Conservation (phyloP, 2,797 vertebrate species). For the Sus cebifrons region DNA sequence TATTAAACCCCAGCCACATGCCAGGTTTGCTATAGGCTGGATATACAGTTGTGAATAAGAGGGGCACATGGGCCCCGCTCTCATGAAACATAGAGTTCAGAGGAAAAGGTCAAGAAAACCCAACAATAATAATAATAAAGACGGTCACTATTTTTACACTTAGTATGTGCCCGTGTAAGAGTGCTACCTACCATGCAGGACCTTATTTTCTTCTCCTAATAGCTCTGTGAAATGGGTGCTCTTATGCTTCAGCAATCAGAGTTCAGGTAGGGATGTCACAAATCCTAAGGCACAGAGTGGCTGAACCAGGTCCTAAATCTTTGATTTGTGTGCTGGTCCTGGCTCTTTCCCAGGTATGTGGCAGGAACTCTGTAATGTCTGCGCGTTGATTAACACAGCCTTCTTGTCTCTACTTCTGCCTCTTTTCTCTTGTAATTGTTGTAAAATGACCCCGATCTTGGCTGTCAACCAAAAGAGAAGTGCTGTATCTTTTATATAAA, state of each 20-base stretch:
- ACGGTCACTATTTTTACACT: neutral
- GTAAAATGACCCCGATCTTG: slow-evolving; percentile 35
- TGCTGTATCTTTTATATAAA: slow-evolving; percentile 58
- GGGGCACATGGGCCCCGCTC: too few species aligned
- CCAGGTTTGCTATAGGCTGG: neutral
- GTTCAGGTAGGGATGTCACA: neutral
- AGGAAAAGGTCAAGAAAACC: slow-evolving; percentile 7
- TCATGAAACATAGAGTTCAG: neutral
- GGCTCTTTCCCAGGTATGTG: neutral
- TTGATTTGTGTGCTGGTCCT: neutral
- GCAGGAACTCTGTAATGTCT: neutral
- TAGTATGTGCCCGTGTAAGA: neutral
- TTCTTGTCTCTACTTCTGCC: neutral
- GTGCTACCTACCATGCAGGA: neutral
- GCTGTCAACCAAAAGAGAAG: slow-evolving; percentile 52
- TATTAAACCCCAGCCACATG: neutral
- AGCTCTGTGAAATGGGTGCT: neutral
- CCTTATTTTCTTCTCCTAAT: neutral
- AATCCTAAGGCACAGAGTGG: neutral
- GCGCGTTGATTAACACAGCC: neutral
- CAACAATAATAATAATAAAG: neutral
- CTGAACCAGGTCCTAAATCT: neutral
- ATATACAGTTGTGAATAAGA: neutral
- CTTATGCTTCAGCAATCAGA: neutral
- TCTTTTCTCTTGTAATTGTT: slow-evolving; percentile 41